A percentile compares a stretch with the other conserved stretches of the same genome.
These are phyloP conservation scores for Enteromius radiatus DNA, from an alignment of 2,797 vertebrate species.

Conservation along the genomic window DNA sequence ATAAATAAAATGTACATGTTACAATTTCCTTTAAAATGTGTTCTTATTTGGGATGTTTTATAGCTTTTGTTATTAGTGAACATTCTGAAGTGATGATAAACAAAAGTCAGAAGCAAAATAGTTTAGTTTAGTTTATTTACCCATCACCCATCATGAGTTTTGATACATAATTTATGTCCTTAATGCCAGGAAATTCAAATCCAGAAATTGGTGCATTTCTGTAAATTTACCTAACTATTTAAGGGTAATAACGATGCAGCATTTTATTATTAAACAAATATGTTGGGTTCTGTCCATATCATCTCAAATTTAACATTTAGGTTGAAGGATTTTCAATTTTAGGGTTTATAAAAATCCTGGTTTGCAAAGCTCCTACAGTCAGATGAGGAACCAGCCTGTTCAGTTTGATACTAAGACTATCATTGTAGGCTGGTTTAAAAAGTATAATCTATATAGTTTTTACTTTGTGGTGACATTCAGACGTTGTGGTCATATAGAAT, in stretches of 20 bases:
- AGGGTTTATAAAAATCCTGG: neutral
- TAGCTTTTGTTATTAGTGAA: neutral
- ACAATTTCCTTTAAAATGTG: neutral
- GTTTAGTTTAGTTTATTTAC: neutral
- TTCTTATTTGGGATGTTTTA: neutral
- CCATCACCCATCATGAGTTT: neutral
- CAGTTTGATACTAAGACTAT: neutral
- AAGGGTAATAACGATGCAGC: neutral
- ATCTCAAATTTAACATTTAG: neutral
- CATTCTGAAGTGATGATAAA: neutral
- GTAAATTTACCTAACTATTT: neutral
- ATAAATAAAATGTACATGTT: neutral
- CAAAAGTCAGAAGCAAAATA: neutral
- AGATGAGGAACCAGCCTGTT: neutral
- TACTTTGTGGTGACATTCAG: neutral
- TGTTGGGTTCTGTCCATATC: neutral
- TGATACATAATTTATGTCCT: neutral
- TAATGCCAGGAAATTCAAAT: neutral
- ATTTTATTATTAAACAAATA: neutral
- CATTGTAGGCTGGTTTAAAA: neutral
- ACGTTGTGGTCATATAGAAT: neutral
- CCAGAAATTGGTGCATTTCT: neutral
- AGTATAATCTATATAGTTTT: neutral
- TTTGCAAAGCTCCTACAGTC: neutral
- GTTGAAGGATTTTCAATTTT: neutral